phyloP scores from a whole-genome alignment of 2,113 vertebrate genomes.

The Pseudorhombus dupliciocellatus region DNA sequence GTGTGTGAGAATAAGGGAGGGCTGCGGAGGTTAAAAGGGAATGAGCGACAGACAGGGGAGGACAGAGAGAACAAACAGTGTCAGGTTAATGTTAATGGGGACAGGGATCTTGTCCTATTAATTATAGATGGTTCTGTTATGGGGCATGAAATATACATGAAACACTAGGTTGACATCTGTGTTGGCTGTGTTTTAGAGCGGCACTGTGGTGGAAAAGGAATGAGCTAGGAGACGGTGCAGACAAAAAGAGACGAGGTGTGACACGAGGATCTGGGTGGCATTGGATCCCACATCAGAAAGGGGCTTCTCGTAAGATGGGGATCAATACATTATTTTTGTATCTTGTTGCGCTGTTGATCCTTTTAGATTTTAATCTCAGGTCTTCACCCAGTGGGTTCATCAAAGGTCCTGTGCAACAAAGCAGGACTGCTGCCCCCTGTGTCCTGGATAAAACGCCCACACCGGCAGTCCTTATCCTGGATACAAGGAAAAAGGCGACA shows the following conservation, averaged over 20 bases:
- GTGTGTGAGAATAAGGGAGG: neutral
- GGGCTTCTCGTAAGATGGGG: constrained; percentile 22
- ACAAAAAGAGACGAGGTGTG: constrained; percentile 28
- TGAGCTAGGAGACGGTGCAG: constrained; percentile 4
- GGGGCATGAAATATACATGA: constrained; percentile 74
- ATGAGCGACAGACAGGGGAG: constrained; percentile 8
- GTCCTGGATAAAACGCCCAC: constrained; percentile 35
- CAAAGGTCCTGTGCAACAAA: neutral
- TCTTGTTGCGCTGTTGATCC: constrained; percentile 60
- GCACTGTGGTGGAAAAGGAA: constrained; percentile 31
- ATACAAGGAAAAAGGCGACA: neutral
- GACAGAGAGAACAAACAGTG: constrained; percentile 56
- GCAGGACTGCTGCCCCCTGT: constrained; percentile 38
- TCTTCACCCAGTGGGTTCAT: neutral
- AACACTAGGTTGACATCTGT: constrained; percentile 63
- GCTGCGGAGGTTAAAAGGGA: neutral
- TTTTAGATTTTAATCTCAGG: constrained; percentile 57
- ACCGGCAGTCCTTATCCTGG: no score
- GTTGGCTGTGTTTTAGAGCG: constrained; percentile 43
- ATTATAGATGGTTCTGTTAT: constrained; percentile 69
- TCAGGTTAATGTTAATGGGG: constrained; percentile 66
- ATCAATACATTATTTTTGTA: constrained; percentile 64
- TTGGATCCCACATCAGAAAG: constrained; percentile 45
- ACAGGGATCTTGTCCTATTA: constrained; percentile 59
- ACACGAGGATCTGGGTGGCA: constrained; percentile 40